Base-by-base conservation (phyloP, 1,140 invertebrate genomes). In the Leptopilina boulardi region DNA sequence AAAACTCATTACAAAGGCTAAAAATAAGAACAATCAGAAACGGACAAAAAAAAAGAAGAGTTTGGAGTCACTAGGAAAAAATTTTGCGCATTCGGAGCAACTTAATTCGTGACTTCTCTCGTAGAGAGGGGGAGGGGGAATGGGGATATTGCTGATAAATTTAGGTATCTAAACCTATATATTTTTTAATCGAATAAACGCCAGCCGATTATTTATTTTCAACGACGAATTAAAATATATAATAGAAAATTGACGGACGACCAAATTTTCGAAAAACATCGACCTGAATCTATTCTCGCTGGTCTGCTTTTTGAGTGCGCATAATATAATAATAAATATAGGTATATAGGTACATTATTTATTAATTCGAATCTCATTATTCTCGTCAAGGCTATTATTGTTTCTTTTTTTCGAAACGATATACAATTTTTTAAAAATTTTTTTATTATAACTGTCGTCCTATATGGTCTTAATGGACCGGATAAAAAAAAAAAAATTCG, bases 401-500 rank as follows among this genome's bases (percentile, higher is more conserved):
- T 66, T 23, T 30, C 26, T n/a, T n/a, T n/a, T n/a, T n/a, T n/a
- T 66, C 5, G 21, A 66, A n/a, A 4, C 59, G 59, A 26, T 66
- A 66, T 30, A 13, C 9, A 38, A n/a, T n/a, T n/a, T n/a, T n/a
- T 38, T 38, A 38, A 8, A 38, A 8, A 66, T 66, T 66, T 66
- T 30, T 30, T 59, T 59, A 26, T 34, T 66, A 66, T 66, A 10
- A 66, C 59, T 66, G 59, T 66, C 59, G 59, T 66, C 59, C 59
- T 66, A n/a, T 51, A 18, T 23, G 59, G 59, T 23, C 59, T 66
- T 13, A 13, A 66, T n/a, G 59, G 21, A 23, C 59, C 38, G 13
- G 6, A 8, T 2, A 30, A 9, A 38, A 38, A 38, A 38, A 38
- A 15, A 70, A 73, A 75, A 80, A 81, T 83, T 56, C 75, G 72